Percentiles rank a stretch among this genome's conserved stretches.
Conservation (phyloP, 2,797 vertebrate genomes). For the Acrocephalus scirpaceus region DNA sequence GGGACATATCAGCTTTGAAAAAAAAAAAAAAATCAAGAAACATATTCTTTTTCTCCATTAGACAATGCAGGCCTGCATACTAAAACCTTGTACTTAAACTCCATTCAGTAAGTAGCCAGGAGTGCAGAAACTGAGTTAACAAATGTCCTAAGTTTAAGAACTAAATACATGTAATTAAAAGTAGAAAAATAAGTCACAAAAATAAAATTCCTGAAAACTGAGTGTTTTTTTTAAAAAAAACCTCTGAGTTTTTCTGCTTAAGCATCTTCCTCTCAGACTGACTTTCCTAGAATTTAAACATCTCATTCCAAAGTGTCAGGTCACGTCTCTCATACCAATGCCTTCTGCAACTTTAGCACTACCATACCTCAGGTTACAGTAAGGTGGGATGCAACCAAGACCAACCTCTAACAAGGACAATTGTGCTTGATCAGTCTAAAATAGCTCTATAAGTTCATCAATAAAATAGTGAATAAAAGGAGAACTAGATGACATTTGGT, state of each 20-base stretch:
- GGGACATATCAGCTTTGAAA: background rate
- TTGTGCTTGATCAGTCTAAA: background rate
- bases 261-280: background rate
- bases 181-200: background rate
- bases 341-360: background rate
- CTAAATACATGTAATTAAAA: background rate
- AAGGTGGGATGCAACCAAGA: background rate
- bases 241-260: background rate
- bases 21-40: background rate
- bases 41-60: background rate
- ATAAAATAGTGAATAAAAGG: background rate
- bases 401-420: background rate
- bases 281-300: background rate
- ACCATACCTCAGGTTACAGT: background rate
- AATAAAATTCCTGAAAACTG: background rate
- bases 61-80: background rate
- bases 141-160: background rate
- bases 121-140: background rate
- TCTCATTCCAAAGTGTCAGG: background rate
- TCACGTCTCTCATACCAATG: background rate
- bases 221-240: accelerated
- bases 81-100: background rate
- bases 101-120: background rate
- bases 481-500: background rate
- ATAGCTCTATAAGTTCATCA: background rate